Percentiles rank a stretch among this genome's conserved stretches.
Conservation (phyloP, 2,797 vertebrate genomes). For the Pseudomugil tenellus region DNA sequence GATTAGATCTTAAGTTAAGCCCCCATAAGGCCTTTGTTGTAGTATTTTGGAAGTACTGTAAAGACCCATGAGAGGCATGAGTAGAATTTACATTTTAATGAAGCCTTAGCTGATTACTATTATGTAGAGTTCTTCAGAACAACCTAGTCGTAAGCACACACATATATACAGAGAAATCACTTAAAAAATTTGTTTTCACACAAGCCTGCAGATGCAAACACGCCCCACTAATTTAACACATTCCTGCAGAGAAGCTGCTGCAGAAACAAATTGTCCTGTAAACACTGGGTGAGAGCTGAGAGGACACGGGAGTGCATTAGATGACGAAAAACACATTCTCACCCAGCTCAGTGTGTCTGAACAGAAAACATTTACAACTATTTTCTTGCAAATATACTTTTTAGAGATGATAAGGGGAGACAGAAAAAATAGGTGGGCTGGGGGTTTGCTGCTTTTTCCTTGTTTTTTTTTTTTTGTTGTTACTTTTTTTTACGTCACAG, state of each 20-base stretch:
- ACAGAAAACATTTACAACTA: slow-evolving; percentile 19
- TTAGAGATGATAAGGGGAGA: slow-evolving; percentile 16
- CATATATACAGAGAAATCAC: slow-evolving; percentile 10
- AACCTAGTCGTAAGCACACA: slow-evolving; percentile 42
- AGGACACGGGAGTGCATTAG: slow-evolving; percentile 41
- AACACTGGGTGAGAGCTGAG: slow-evolving; percentile 50
- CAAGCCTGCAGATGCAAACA: slow-evolving; percentile 35
- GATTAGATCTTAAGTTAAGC: slow-evolving; percentile 75
- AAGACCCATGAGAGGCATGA: slow-evolving; percentile 67
- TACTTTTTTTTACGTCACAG: slow-evolving; percentile 35
- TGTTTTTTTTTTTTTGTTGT: background rate
- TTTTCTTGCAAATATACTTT: slow-evolving; percentile 37
- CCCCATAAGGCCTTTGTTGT: slow-evolving; percentile 60
- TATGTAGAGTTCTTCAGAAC: slow-evolving; percentile 53
- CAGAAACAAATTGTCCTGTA: slow-evolving; percentile 65
- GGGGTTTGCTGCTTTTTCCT: background rate
- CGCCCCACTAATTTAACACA: slow-evolving; percentile 50
- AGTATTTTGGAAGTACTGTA: slow-evolving; percentile 74
- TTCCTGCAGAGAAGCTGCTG: slow-evolving; percentile 62
- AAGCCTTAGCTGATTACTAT: slow-evolving; percentile 74
- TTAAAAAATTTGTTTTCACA: slow-evolving; percentile 25
- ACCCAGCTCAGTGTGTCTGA: slow-evolving; percentile 14
- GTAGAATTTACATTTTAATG: slow-evolving; percentile 80
- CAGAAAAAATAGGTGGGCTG: slow-evolving; percentile 8
- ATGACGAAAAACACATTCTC: slow-evolving; percentile 40